Base-by-base conservation (phyloP, 2,797 vertebrate species). In the Pseudochaenichthys georgianus region DNA sequence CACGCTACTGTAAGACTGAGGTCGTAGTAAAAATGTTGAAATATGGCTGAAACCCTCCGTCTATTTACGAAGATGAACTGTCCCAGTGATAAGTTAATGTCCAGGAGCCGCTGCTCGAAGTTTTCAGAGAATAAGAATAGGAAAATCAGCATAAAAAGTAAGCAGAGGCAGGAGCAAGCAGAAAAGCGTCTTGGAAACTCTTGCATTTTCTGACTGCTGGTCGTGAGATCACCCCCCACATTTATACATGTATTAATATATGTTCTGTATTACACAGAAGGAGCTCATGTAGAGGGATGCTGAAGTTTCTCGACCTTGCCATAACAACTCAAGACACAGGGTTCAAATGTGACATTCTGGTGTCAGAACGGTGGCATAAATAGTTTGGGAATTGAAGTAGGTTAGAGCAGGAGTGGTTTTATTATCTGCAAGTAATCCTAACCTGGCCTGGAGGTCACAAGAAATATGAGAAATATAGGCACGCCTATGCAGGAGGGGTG, bases 341-440 rank as follows among this genome's bases (percentile, higher is more conserved):
- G 23, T 45, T 19, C 9, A 4, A 2, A 55, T 59, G 63, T 45
- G 15, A 41, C 38, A 70, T 61, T 50, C 3, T 31, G 9, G 11
- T 28, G 23, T 50, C 13, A 23, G 17, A 52, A 51, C 52, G 46
- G 21, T 1, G 17, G n/a, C 28, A 17, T 31, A 7, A 38, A 12
- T 31, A 62, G 19, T 34, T 34, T 67, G 23, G 23, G 54, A 51
- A 42, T 59, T 43, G 16, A 38, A 13, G 5, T 13, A 21, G 6
- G n/a, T 16, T 7, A 12, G 21, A 45, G 13, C 21, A 38, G 41
- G 31, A 28, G 34, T 23, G 61, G 7, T 52, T 70, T 73, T 52
- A 57, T 55, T 38, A 42, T 74, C 31, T 47, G 50, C 16, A 50
- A 46, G 51, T 58, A 46, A 58, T 67, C 58, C 61, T 68, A 61